Evolutionary conservation across 2,888 invertebrate genomes (phyloP), one percentile per base, ranked within the genome.

Genomic region (Euclidia mi): DNA sequence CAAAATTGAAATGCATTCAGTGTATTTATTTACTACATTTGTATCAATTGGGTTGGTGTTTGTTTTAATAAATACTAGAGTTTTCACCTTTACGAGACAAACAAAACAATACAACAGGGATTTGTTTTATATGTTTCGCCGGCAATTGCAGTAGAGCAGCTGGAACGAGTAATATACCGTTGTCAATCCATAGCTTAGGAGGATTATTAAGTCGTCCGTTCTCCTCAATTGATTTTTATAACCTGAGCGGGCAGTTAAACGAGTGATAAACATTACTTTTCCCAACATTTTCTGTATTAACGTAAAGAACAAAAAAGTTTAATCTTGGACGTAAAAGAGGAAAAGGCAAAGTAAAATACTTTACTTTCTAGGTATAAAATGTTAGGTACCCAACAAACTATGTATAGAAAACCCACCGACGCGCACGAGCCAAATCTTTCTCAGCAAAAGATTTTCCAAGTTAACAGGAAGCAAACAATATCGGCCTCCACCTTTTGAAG

Each of bases 381-480:
- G 20, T 41, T 9, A 56, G 53, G 56, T 44, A 56, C 71, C 20
- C 34, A 58, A 48, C 35, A 63, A 76, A 79, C 56, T 62, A 71
- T n/a, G n/a, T n/a, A n/a, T 47, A 62, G 14, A 32, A 38, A 49
- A 45, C 17, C 44, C 45, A 65, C 37, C 29, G 47, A 64, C 31
- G 64, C 43, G 40, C 15, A 68, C 74, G 69, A 56, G 50, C 63
- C 43, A 69, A 69, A 68, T 65, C 80, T 82, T 80, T 65, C 45
- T 69, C 71, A 72, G 77, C 63, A 79, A 87, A 85, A 87, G 87
- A 88, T 88, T 89, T 83, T 65, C 76, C 65, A 80, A 88, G 84
- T 87, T 85, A 86, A 84, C 86, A 81, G 84, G 80, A 84, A 86
- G 84, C 85, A 88, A 89, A 88, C 87, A 88, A 89, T 88, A 88